phyloP scores from a whole-genome alignment of 1,140 invertebrate species.

The Brevipalpus yothersi region DNA sequence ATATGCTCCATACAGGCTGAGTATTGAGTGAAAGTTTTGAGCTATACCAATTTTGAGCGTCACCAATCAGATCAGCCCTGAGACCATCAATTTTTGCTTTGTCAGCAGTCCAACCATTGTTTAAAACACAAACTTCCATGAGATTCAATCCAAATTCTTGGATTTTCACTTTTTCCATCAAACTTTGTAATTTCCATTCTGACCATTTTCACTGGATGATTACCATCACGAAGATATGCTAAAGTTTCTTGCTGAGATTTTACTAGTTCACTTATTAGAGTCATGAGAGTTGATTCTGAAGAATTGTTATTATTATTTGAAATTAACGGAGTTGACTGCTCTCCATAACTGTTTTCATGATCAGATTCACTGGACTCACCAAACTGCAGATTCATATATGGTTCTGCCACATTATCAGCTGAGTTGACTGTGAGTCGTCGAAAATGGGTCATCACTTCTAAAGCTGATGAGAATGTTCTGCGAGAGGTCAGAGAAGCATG shows the following conservation, averaged over 20 bases:
- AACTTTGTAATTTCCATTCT: conserved; percentile 1
- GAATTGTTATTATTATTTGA: background rate
- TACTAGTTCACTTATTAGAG: background rate
- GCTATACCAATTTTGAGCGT: background rate
- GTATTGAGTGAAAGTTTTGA: background rate
- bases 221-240: background rate
- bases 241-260: background rate
- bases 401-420: background rate
- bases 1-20: background rate
- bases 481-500: background rate
- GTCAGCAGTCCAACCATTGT: background rate
- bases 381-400: background rate
- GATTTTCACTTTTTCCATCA: background rate
- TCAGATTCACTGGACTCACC: background rate
- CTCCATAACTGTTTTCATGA: no score
- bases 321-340: background rate
- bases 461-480: background rate
- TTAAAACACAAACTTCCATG: background rate
- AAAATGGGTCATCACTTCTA: background rate
- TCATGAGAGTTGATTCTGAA: background rate
- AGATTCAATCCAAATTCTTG: background rate
- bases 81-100: background rate
- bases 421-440: background rate
- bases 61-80: background rate
- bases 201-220: background rate